Percentiles rank a stretch among this genome's conserved stretches.
Conservation (phyloP, 2,797 vertebrate species). For the Sorex maritimensis region DNA sequence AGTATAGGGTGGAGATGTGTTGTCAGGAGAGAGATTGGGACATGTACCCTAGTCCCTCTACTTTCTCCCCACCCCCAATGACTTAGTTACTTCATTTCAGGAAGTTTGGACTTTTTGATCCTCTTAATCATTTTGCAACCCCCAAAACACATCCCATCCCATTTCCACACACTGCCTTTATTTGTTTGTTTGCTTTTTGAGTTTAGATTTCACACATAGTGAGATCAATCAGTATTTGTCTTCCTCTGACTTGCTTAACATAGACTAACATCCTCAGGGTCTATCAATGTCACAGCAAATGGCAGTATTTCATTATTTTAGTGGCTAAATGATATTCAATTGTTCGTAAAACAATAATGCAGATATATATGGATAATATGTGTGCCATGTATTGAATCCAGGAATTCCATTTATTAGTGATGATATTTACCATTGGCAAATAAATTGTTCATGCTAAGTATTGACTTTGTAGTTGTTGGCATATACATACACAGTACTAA, state of each 20-base stretch:
- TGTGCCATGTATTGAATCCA: not conserved
- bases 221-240: not conserved
- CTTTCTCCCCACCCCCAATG: not conserved
- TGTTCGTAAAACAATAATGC: not conserved
- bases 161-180: not conserved
- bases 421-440: not conserved
- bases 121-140: not conserved
- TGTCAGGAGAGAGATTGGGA: too few relatives aligned
- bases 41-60: too few relatives aligned
- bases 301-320: not conserved
- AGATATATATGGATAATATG: not conserved
- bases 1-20: too few relatives aligned
- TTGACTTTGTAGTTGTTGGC: not conserved
- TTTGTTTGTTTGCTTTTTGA: not conserved
- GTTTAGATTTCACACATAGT: not conserved
- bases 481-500: not conserved
- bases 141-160: not conserved
- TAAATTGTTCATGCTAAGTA: conserved; percentile 5
- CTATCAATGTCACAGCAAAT: not conserved
- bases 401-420: conserved; percentile 3
- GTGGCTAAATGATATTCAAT: not conserved
- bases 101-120: not conserved
- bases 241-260: not conserved
- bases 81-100: not conserved
- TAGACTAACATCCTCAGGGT: not conserved